Evolutionary conservation across 1,140 invertebrate species (phyloP), one percentile per base, ranked within the genome.

Genomic region (Aradophagus sp.): DNA sequence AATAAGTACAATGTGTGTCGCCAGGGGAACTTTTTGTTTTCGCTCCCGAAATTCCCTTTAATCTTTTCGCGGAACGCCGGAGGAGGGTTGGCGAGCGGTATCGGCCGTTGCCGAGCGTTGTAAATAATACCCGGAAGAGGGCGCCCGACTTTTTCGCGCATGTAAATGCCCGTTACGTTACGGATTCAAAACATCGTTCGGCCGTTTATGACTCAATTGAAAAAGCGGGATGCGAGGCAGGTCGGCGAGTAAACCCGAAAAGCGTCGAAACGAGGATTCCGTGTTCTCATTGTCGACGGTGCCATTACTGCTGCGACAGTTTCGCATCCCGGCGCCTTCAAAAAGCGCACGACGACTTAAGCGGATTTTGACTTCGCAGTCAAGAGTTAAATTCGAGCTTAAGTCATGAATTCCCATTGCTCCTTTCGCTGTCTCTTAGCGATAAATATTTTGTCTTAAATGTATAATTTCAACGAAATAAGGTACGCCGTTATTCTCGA

Each of bases 311-410:
- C 34, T 23, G 17, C 32, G 59, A 71, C 45, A 70, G 58, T 45
- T n/a, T 70, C 58, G 45, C 45, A 68, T 55, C 41, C 68, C 42
- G 35, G 58, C 59, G 50, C 53, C 53, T 59, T 63, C 53, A 71
- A 63, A 58, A 59, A 58, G 50, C 29, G 17, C 31, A 27, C 48
- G 36, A 50, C 39, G 65, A 71, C 53, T 71, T 65, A 65, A 71
- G 59, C 59, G 68, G 68, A 71, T 71, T 65, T 52, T 27, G 20
- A 71, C 36, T 63, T 44, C 19, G 26, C 53, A 71, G 59, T 71
- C 59, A 71, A 71, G 58, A 70, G 32, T 62, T 71, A 52, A 58
- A 63, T 19, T 62, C 58, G 10, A 27, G 31, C 42, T 62, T 62
- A 61, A 52, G 32, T 55, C 34, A 26, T 36, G 32, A 35, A 27